Evolutionary conservation across 2,888 invertebrate species (phyloP).

Genomic region (Pristionchus entomophagus): DNA sequence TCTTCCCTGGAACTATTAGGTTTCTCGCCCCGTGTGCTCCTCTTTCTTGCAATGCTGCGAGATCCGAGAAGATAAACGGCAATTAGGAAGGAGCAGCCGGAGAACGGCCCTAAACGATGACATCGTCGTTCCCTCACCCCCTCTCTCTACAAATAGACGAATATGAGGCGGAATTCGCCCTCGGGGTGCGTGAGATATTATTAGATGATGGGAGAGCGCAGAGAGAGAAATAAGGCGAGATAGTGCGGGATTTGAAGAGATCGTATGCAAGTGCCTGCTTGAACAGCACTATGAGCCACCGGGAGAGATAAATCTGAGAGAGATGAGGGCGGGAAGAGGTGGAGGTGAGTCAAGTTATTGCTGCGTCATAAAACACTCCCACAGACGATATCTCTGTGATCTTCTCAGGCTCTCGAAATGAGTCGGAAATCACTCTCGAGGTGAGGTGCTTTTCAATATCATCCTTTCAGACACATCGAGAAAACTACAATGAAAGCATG

Average conservation of each 20-base stretch:
- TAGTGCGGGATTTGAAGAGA: neutral
- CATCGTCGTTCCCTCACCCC: no score
- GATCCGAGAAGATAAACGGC: neutral
- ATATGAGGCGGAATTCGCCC: neutral
- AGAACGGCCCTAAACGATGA: no score
- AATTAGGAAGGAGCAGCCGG: no score
- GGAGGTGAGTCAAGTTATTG: neutral
- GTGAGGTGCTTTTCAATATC: no score
- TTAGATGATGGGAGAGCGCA: neutral
- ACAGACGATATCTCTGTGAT: neutral
- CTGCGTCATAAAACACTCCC: no score
- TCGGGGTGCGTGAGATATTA: neutral
- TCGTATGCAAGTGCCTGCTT: neutral
- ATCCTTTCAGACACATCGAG: no score
- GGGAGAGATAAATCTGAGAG: neutral
- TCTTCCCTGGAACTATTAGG: constrained; percentile 30
- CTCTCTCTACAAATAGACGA: neutral
- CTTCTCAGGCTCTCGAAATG: neutral
- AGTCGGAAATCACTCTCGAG: no score
- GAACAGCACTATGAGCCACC: neutral
- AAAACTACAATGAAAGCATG: no score
- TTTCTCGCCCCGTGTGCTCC: neutral
- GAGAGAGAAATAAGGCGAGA: neutral
- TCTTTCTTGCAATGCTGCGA: neutral
- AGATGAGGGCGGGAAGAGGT: neutral